Base-by-base conservation (phyloP, 2,797 vertebrate genomes). In the Gouania willdenowi region DNA sequence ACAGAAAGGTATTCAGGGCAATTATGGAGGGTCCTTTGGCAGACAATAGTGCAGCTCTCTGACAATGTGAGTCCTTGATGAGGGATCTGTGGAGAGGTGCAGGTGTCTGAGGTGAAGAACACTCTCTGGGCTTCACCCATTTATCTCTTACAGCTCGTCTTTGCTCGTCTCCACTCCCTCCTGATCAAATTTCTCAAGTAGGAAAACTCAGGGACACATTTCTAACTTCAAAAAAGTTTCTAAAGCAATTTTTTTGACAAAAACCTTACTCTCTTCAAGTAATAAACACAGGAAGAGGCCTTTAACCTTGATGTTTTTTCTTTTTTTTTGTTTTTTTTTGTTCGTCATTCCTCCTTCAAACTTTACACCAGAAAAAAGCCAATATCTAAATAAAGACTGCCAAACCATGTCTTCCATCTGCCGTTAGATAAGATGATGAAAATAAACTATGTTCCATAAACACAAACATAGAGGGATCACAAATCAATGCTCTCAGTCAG, bases 1-100 rank as follows among this genome's bases (percentile, higher is more conserved):
- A 73, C 67, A 71, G 79, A 82, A 85, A 78, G 66, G 85, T 73
- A 87, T 87, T 88, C 77, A 84, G 60, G 68, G 75, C 42, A 26
- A 66, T 70, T 67, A 60, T 70, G 81, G 80, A 92, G 88, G 81
- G 78, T 83, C 77, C 90, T 89, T 78, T 66, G 88, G 61, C 57
- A 65, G 83, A 92, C 89, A 92, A 92, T 91, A 83, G 87, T 30
- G 61, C 66, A 77, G 82, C 83, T 77, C 61, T 43, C 60, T 83
- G 87, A 90, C 86, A 87, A 81, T 90, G 87, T 80, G 86, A 92
- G 82, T 89, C 85, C 91, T 89, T 90, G 83, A 92, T 87, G 86
- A 85, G 81, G 84, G 75, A 87, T 81, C 77, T 71, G 55, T 81
- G 61, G 77, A 87, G 84, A 88, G 80, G 67, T 82, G 85, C 87